Evolutionary conservation across 2,113 vertebrate species (phyloP), one percentile per base, ranked within the genome.

Genomic region (Festucalex cinctus): DNA sequence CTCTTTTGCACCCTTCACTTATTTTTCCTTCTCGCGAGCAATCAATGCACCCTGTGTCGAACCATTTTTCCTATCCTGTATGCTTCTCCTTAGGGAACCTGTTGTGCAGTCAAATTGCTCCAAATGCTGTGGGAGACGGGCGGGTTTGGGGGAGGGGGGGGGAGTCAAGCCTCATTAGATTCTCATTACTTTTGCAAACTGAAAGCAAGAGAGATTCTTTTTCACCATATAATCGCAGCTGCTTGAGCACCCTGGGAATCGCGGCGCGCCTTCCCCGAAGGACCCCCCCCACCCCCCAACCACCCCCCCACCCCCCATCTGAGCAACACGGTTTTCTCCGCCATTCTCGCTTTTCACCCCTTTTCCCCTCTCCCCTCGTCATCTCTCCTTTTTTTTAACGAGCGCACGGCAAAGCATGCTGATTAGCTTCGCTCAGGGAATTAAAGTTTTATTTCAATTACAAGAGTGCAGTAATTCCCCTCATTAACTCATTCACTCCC

Each of bases 101-200:
- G 88, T 88, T 86, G 88, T 86, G 41, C 85, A 87, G 91, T 88
- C 80, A 89, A 91, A 90, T 87, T 78, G 69, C 70, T 77, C 65
- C 12, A 85, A 90, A 90, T 75, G 87, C 85, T 90, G 65, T 76
- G 63, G 64, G 65, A 62, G 7, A 41, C 44, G 44, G 51, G 62
- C 9, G 14, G n/a, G n/a, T n/a, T n/a, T n/a, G 66, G 91, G 91
- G 91, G 88, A 93, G 95, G 62, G 14, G 14, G 66, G 91, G 91
- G 91, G 88, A 93, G 95, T 95, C 95, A 94, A 93, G 95, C 92
- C 94, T 97, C 94, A 94, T 95, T 94, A 95, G 93, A 86, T 94
- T 93, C 94, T 95, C 94, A 94, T 96, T 95, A 94, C 93, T 93
- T 94, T 92, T 91, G 92, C 92, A 90, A 93, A 93, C 91, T 87